Conservation (phyloP, 2,797 vertebrate species). For the Heteromormyrus szaboi region DNA sequence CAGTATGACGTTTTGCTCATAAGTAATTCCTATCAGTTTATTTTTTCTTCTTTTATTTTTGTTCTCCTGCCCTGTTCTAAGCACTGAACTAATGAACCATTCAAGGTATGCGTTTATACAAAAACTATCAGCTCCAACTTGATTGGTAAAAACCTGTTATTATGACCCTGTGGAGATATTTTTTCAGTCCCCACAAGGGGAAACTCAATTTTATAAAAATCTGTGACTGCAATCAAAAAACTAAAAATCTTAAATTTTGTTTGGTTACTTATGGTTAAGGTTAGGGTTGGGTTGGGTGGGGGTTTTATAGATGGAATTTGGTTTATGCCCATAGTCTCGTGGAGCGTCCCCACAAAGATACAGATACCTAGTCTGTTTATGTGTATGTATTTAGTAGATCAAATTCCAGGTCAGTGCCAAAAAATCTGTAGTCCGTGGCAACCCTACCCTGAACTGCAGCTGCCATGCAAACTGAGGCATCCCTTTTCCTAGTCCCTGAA, state of each 20-base stretch:
- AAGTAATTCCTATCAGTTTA: not conserved
- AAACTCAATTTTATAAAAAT: not conserved
- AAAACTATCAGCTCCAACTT: not conserved
- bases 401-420: not conserved
- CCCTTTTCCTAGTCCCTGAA: not conserved
- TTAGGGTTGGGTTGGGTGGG: not conserved
- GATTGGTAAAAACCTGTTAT: not conserved
- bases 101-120: not conserved
- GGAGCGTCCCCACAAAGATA: not conserved
- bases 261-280: not conserved
- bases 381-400: not conserved
- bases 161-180: not conserved
- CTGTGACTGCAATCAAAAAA: not conserved
- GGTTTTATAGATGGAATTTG: not conserved
- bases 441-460: not conserved
- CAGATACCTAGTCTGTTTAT: not conserved
- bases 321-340: not conserved
- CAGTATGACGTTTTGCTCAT: not conserved
- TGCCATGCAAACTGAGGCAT: not conserved
- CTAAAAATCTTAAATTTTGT: not conserved
- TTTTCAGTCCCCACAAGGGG: not conserved
- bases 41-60: not conserved
- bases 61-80: not conserved
- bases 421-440: not conserved
- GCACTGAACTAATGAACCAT: not conserved